Evolutionary conservation across 1,140 invertebrate species (phyloP).

Genomic region (Anoplophora glabripennis): DNA sequence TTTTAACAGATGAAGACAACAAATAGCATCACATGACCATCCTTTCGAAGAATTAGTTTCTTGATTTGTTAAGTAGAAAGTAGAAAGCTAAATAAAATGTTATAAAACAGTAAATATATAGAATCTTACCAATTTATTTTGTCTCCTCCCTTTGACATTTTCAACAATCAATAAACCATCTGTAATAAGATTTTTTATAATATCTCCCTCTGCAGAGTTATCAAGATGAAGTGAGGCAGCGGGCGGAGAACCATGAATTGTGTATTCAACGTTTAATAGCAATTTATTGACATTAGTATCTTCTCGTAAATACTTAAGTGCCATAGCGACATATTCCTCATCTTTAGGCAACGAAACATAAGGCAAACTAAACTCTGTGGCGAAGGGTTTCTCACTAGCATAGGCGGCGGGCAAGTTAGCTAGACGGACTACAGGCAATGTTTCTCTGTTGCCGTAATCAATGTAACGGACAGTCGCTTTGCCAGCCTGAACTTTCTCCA

Average conservation of each 20-base stretch:
- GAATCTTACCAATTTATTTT: slow-evolving; percentile 68
- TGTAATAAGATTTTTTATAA: slow-evolving; percentile 78
- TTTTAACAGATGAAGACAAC: too few species aligned
- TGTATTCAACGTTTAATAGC: slow-evolving; percentile 72
- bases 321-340: slow-evolving; percentile 75
- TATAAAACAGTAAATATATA: neutral
- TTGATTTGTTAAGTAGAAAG: too few species aligned
- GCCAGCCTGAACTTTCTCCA: slow-evolving; percentile 72
- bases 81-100: too few species aligned
- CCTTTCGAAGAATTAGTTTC: too few species aligned
- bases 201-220: slow-evolving; percentile 71
- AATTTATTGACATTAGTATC: slow-evolving; percentile 64
- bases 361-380: slow-evolving; percentile 82
- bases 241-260: slow-evolving; percentile 59
- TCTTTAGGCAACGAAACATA: slow-evolving; percentile 81
- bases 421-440: slow-evolving; percentile 58
- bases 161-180: slow-evolving; percentile 86
- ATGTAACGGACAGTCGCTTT: slow-evolving; percentile 63
- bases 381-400: slow-evolving; percentile 71
- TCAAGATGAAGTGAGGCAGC: slow-evolving; percentile 70
- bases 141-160: slow-evolving; percentile 72
- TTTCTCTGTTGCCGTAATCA: slow-evolving; percentile 88
- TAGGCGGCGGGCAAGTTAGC: slow-evolving; percentile 80
- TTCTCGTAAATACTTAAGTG: slow-evolving; percentile 67
- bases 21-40: too few species aligned